Evolutionary conservation across 2,113 vertebrate genomes (phyloP).

Genomic region (Alethe diademata): DNA sequence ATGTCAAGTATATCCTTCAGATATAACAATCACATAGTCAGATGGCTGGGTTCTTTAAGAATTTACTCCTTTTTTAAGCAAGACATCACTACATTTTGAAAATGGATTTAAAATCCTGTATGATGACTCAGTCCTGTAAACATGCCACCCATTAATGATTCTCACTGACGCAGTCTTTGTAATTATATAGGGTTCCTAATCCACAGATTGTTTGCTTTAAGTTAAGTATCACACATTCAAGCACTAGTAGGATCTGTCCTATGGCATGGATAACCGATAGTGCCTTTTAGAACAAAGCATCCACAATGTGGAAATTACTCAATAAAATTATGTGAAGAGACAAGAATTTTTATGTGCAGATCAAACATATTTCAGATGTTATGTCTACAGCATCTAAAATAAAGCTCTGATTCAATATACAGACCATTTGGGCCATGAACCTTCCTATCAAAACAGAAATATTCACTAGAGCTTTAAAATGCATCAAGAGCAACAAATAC

Average conservation of each 20-base stretch:
- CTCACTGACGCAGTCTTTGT: not conserved
- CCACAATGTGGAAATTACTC: not conserved
- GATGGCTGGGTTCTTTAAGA: not conserved
- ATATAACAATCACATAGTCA: not conserved
- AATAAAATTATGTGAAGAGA: not conserved
- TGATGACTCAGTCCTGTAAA: not conserved
- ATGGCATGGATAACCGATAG: rapidly evolving
- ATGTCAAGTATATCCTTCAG: not conserved
- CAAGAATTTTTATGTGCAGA: not conserved
- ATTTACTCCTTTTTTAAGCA: not conserved
- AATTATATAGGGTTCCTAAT: not conserved
- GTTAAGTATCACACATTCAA: not conserved
- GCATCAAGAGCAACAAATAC: not conserved
- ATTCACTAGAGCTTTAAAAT: not conserved
- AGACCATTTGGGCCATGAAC: not conserved
- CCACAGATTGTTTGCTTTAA: not conserved
- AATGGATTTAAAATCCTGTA: not conserved
- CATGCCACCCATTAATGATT: not conserved
- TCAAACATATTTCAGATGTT: not conserved
- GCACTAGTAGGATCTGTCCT: not conserved
- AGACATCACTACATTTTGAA: not conserved
- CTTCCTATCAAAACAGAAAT: not conserved
- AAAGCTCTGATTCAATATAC: not conserved
- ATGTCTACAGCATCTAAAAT: not conserved
- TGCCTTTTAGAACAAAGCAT: not conserved